These are phyloP conservation scores for Chroicocephalus ridibundus DNA, from an alignment of 2,113 vertebrate species.

Conservation along the genomic window DNA sequence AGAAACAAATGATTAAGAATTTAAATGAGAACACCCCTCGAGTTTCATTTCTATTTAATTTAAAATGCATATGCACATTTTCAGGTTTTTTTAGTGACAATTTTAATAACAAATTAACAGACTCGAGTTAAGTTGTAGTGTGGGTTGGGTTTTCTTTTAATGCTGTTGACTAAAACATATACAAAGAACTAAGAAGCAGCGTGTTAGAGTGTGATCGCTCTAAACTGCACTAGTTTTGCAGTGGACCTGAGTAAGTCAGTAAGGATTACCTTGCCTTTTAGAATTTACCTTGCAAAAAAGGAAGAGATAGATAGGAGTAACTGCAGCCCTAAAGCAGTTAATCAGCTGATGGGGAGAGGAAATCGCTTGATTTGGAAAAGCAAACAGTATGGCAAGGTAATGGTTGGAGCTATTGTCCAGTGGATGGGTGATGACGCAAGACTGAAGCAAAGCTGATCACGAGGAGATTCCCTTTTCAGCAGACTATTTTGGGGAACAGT, in stretches of 20 bases:
- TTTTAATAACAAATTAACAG: neutral
- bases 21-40: neutral
- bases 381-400: neutral
- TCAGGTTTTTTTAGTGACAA: neutral
- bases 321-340: neutral
- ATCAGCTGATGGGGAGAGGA: neutral
- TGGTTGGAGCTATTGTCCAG: neutral
- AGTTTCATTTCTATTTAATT: neutral
- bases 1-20: neutral
- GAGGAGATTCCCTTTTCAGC: neutral
- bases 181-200: neutral
- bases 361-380: slow-evolving; percentile 14
- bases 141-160: neutral
- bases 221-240: neutral
- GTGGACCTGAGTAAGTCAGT: neutral
- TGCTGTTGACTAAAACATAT: neutral
- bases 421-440: neutral
- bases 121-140: neutral
- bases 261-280: neutral
- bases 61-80: neutral
- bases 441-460: neutral
- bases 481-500: neutral
- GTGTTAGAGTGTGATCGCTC: neutral
- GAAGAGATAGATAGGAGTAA: neutral
- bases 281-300: neutral